Conservation (phyloP, 2,113 vertebrate genomes). For the Nothocercus nigrocapillus region DNA sequence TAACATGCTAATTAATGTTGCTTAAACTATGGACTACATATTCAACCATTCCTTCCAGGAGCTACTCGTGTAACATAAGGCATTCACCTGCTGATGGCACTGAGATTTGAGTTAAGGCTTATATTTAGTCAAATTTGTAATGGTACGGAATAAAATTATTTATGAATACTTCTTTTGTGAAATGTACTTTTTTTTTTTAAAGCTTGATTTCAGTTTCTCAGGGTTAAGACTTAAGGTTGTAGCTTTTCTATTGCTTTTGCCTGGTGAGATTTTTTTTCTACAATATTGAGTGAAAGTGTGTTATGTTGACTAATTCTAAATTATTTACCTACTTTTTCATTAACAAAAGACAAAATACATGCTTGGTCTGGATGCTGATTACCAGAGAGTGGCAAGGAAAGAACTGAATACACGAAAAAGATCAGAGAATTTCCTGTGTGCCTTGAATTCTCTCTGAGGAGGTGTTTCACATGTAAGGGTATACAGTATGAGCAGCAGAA, state of each 20-base stretch:
- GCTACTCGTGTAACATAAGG: background rate
- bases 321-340: background rate
- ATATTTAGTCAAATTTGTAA: background rate
- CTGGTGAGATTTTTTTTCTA: background rate
- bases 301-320: background rate
- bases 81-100: background rate
- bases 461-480: background rate
- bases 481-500: background rate
- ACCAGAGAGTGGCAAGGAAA: background rate
- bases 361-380: background rate
- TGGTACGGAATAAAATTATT: background rate
- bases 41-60: background rate
- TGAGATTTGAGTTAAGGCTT: background rate
- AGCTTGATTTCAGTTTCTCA: background rate
- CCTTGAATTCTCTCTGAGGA: background rate
- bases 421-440: fast-evolving
- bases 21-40: background rate
- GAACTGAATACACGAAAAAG: background rate
- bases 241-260: background rate
- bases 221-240: background rate
- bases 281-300: background rate
- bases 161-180: background rate
- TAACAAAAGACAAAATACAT: background rate
- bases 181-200: background rate
- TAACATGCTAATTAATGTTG: too few species aligned